phyloP scores from a whole-genome alignment of 1,140 invertebrate species.

The Eueides isabella region DNA sequence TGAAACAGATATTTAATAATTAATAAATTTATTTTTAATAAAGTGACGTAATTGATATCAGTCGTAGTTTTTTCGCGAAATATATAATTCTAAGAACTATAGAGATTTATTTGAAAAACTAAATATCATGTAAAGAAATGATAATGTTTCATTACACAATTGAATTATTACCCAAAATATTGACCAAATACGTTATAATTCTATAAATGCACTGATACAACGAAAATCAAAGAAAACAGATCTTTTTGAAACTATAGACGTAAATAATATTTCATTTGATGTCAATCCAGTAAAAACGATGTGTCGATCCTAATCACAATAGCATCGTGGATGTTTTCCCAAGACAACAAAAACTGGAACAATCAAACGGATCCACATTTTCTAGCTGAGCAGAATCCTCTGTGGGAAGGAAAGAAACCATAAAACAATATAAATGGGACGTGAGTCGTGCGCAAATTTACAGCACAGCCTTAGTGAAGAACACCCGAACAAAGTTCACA shows the following conservation, averaged over 20 bases:
- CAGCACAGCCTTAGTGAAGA: constrained; percentile 48
- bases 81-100: too few species aligned
- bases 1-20: too few species aligned
- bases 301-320: constrained; percentile 38
- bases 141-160: too few species aligned
- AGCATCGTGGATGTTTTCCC: constrained; percentile 33
- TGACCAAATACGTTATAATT: too few species aligned
- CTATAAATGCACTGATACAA: too few species aligned
- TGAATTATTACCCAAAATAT: too few species aligned
- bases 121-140: too few species aligned
- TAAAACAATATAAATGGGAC: constrained; percentile 76
- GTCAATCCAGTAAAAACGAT: constrained; percentile 31
- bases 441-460: constrained; percentile 53
- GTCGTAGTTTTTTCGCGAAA: too few species aligned
- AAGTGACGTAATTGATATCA: too few species aligned
- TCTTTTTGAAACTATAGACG: not conserved
- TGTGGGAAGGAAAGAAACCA: constrained; percentile 63
- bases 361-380: constrained; percentile 54
- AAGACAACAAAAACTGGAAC: constrained; percentile 49
- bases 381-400: constrained; percentile 52
- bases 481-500: constrained; percentile 38
- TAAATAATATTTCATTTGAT: constrained; percentile 1
- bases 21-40: too few species aligned
- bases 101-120: too few species aligned
- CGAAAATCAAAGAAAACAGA: too few species aligned